These are phyloP conservation scores for Leptinotarsa defecta DNA, from an alignment of 1,140 invertebrate genomes.

Conservation along the genomic window DNA sequence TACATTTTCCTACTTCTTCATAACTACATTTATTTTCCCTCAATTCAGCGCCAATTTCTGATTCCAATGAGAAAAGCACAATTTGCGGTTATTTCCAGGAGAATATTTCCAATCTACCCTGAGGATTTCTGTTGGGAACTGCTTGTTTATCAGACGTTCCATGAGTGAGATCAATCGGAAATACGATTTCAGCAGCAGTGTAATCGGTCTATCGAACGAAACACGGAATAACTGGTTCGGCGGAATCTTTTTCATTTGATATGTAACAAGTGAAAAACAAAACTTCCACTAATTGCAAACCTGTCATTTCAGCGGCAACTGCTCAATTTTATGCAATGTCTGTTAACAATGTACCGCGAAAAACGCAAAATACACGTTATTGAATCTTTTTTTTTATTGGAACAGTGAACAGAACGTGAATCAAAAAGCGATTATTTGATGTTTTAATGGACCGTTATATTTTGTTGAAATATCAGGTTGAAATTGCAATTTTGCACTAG, in stretches of 20 bases:
- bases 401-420: background rate
- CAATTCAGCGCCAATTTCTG: too few relatives aligned
- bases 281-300: background rate
- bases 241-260: too few relatives aligned
- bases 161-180: too few relatives aligned
- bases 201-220: too few relatives aligned
- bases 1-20: too few relatives aligned
- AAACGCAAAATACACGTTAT: background rate
- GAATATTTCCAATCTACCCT: conserved; percentile 1
- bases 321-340: background rate
- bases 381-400: background rate
- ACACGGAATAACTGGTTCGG: too few relatives aligned
- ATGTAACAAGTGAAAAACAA: background rate
- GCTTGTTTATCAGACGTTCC: too few relatives aligned
- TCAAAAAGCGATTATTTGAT: conserved; percentile 3
- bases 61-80: too few relatives aligned
- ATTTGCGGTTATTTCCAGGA: background rate
- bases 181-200: too few relatives aligned
- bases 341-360: background rate
- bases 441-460: background rate
- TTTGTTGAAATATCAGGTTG: background rate
- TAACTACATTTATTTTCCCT: too few relatives aligned
- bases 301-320: background rate
- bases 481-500: background rate
- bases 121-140: too few relatives aligned